phyloP scores from a whole-genome alignment of 1,140 invertebrate species.

The Drosophila tsacasi region DNA sequence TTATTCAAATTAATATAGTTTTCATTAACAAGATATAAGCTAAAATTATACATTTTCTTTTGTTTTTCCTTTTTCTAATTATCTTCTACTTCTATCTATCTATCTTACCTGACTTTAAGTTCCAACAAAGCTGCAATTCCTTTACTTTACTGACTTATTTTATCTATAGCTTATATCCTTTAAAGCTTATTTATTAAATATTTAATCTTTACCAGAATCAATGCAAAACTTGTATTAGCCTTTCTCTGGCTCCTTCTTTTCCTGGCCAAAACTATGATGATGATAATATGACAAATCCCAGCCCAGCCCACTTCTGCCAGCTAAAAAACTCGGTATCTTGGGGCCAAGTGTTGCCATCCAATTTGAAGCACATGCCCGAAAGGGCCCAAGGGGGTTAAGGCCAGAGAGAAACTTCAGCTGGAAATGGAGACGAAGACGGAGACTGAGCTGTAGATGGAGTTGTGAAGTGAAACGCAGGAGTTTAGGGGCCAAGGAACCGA shows the following conservation, averaged over 20 bases:
- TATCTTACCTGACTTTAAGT: not conserved
- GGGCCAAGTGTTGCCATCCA: conserved; percentile 36
- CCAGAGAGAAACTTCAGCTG: conserved; percentile 22
- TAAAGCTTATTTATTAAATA: not conserved
- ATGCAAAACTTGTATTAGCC: conserved; percentile 13
- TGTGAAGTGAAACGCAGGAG: not conserved
- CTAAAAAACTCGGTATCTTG: not conserved
- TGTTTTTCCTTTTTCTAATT: no score
- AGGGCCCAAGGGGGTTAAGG: conserved; percentile 9
- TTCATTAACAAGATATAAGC: no score
- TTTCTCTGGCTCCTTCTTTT: not conserved
- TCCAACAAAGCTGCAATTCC: not conserved
- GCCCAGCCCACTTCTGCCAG: not conserved
- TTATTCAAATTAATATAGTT: not conserved
- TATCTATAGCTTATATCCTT: not conserved
- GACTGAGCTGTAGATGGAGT: conserved; percentile 9
- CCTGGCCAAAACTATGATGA: not conserved
- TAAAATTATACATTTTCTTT: no score
- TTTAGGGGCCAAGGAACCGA: not conserved
- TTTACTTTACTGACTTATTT: not conserved
- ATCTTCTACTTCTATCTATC: not conserved
- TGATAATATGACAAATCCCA: conserved; percentile 35
- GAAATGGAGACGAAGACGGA: conserved; percentile 8
- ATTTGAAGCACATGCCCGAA: conserved; percentile 41
- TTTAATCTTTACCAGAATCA: conserved; percentile 9